Conservation (phyloP, 2,797 vertebrate genomes). For the Cebuella pygmaea region DNA sequence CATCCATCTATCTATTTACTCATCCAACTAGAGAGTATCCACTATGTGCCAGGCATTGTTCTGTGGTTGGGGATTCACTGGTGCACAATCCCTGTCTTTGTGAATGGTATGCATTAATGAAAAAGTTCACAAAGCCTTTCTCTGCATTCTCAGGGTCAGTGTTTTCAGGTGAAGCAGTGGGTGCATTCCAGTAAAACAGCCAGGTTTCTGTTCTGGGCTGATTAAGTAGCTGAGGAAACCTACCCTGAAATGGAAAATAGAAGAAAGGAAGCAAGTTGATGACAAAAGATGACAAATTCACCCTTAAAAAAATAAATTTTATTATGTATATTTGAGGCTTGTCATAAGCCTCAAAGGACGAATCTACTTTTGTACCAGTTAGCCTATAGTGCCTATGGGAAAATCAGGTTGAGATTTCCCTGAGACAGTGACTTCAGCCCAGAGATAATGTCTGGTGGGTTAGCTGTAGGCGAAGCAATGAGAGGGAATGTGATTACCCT, state of each 20-base stretch:
- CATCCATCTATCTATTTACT: background rate
- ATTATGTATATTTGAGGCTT: background rate
- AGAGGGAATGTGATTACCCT: background rate
- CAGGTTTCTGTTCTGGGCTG: background rate
- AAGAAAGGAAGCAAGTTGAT: background rate
- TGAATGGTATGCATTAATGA: background rate
- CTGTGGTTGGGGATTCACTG: background rate
- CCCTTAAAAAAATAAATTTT: background rate
- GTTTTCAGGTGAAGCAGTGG: background rate
- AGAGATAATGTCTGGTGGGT: background rate
- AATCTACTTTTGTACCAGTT: background rate
- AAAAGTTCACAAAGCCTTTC: background rate
- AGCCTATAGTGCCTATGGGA: background rate
- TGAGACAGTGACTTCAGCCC: background rate
- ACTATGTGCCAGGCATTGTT: background rate
- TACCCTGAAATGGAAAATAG: background rate
- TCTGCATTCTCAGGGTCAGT: background rate
- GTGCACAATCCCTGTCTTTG: background rate
- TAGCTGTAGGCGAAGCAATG: background rate
- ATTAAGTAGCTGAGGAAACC: background rate
- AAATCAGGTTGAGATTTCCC: background rate
- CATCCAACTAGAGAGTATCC: background rate
- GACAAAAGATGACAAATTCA: background rate
- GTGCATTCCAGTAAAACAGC: background rate
- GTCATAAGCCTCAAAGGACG: background rate